Percentiles rank a stretch among this genome's conserved stretches.
phyloP scores from a whole-genome alignment of 2,888 invertebrate species.

The Parascotia fuliginaria region DNA sequence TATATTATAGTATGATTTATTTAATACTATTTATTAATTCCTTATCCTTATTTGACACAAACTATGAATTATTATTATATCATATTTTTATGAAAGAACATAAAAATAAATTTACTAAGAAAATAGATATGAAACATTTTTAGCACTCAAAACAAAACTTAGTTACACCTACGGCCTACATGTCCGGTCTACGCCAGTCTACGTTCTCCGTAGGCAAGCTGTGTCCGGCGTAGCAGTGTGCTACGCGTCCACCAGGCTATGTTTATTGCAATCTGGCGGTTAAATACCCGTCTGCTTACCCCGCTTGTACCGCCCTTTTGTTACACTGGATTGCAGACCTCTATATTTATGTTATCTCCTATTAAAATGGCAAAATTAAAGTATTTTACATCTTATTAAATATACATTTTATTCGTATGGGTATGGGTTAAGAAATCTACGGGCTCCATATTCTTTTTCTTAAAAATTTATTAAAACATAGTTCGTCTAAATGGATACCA shows the following conservation, averaged over 20 bases:
- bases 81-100: no score
- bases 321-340: constrained; percentile 58
- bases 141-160: background rate
- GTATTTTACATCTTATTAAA: constrained; percentile 13
- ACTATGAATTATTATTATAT: no score
- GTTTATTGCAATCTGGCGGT: constrained; percentile 84
- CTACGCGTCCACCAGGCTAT: constrained; percentile 76
- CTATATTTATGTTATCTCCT: constrained; percentile 49
- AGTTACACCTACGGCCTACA: background rate
- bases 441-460: no score
- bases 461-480: no score
- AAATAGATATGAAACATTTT: no score
- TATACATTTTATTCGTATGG: background rate
- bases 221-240: constrained; percentile 73
- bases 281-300: constrained; percentile 78
- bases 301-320: constrained; percentile 71
- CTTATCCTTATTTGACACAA: no score
- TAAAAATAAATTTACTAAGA: no score
- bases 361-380: constrained; percentile 39
- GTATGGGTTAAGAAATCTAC: background rate
- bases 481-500: no score
- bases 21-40: no score
- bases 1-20: no score
- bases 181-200: constrained; percentile 48
- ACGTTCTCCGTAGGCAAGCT: constrained; percentile 67